Base-by-base conservation (phyloP, 2,797 vertebrate genomes). In the Gymnopithys bicolor region DNA sequence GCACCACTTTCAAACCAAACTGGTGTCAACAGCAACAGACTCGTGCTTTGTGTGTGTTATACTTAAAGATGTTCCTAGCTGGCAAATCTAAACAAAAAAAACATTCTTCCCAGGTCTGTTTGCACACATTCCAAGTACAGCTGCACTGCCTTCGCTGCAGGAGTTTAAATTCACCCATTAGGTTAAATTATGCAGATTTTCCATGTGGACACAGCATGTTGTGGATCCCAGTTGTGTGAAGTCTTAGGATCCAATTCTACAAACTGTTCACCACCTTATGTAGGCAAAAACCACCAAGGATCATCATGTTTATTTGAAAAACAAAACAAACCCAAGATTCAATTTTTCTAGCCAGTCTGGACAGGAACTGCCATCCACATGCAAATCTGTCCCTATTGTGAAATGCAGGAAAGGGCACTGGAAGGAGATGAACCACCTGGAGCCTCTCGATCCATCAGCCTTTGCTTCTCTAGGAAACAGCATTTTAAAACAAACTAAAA, bases 111-210 rank as follows among this genome's bases (percentile, higher is more conserved):
- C 64, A 80, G 62, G 41, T 33, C 62, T 75, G 33, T 58, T 73
- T 87, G 87, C 73, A 78, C 53, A 80, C 56, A 93, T 77, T 84
- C 75, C 91, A 78, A 86, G 49, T 59, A 51, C 76, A 93, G 95
- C 92, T 93, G 82, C 55, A 24, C 69, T 33, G 87, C 69, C 53
- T 86, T 60, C 73, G 76, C 66, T 48, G 33, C 27, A 19, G 4
- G 49, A 84, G 63, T 64, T 74, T 24, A 53, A 94, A 96, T 46
- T 86, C 77, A 76, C 32, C 81, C 77, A 41, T 49, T 22, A 84
- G 67, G 60, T 84, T 88, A 76, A 90, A 84, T 73, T 76, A 88
- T 19, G 13, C 64, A 79, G 51, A 63, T 91, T 93, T 92, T 66
- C 92, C 87, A 79, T 5, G 49, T 68, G 74, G 74, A 74, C 56